Evolutionary conservation across 2,797 vertebrate genomes (phyloP).

Genomic region (Gobionotothen gibberifrons): DNA sequence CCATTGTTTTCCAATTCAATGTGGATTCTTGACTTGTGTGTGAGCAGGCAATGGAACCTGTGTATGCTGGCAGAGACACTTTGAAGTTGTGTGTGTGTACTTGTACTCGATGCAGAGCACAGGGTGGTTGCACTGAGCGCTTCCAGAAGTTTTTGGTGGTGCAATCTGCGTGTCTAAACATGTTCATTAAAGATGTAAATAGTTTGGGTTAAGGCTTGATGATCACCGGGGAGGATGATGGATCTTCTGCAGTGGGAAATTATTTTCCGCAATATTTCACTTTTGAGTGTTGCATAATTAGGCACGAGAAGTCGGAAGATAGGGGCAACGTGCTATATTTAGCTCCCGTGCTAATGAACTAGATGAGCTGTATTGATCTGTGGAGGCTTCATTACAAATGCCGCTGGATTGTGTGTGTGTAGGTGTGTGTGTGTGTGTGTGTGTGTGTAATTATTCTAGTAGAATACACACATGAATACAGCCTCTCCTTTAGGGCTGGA

Average conservation of each 20-base stretch:
- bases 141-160: constrained; percentile 28
- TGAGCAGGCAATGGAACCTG: not conserved
- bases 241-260: constrained; percentile 59
- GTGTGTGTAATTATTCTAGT: constrained; percentile 54
- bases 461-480: constrained; percentile 47
- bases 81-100: constrained; percentile 1
- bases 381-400: constrained; percentile 72
- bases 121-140: constrained; percentile 22
- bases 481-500: constrained; percentile 37
- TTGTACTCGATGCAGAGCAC: constrained; percentile 30
- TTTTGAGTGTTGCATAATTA: constrained; percentile 73
- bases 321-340: constrained; percentile 65
- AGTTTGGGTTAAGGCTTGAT: constrained; percentile 49
- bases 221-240: constrained; percentile 57
- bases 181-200: constrained; percentile 70
- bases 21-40: not conserved
- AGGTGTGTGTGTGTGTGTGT: constrained; percentile 47
- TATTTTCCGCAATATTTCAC: constrained; percentile 71
- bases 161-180: constrained; percentile 56
- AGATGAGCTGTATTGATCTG: constrained; percentile 79
- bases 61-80: constrained; percentile 6
- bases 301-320: constrained; percentile 54
- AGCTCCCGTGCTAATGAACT: constrained; percentile 71
- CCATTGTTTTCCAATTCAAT: not conserved
- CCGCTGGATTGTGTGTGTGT: constrained; percentile 32